Evolutionary conservation across 2,888 invertebrate species (phyloP).

Genomic region (Morpho achilles): DNA sequence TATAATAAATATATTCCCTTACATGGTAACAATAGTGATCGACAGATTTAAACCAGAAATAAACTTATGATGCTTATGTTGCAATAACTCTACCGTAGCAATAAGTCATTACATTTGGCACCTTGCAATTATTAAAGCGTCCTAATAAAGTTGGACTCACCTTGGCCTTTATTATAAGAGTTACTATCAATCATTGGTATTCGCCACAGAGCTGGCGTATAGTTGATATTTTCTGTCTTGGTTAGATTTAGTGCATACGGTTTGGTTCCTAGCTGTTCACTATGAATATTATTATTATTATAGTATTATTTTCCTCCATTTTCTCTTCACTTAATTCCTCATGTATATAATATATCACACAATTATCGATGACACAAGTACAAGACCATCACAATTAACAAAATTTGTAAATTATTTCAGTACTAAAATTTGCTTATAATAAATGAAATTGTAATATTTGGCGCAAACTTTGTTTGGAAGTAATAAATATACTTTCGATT

Average conservation of each 20-base stretch:
- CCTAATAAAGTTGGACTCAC: conserved; percentile 56
- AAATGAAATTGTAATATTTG: too few relatives aligned
- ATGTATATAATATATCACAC: too few relatives aligned
- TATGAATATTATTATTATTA: not conserved
- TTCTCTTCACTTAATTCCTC: not conserved
- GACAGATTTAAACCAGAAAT: too few relatives aligned
- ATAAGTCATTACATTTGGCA: conserved; percentile 58
- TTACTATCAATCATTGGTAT: conserved; percentile 61
- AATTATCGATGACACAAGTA: too few relatives aligned
- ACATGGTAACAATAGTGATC: too few relatives aligned
- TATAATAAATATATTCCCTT: too few relatives aligned
- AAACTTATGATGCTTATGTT: too few relatives aligned
- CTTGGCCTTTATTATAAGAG: conserved; percentile 53
- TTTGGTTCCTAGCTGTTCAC: conserved; percentile 14
- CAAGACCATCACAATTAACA: not conserved
- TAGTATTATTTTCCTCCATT: not conserved
- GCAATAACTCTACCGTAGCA: conserved; percentile 8
- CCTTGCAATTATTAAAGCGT: conserved; percentile 47
- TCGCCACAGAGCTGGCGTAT: conserved; percentile 31
- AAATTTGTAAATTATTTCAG: conserved; percentile 14
- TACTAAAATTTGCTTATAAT: not conserved
- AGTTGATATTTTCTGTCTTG: conserved; percentile 21
- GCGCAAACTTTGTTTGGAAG: too few relatives aligned
- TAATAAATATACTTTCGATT: too few relatives aligned
- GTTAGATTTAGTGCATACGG: conserved; percentile 19